Base-by-base conservation (phyloP, 2,797 vertebrate species). In the Betta splendens region DNA sequence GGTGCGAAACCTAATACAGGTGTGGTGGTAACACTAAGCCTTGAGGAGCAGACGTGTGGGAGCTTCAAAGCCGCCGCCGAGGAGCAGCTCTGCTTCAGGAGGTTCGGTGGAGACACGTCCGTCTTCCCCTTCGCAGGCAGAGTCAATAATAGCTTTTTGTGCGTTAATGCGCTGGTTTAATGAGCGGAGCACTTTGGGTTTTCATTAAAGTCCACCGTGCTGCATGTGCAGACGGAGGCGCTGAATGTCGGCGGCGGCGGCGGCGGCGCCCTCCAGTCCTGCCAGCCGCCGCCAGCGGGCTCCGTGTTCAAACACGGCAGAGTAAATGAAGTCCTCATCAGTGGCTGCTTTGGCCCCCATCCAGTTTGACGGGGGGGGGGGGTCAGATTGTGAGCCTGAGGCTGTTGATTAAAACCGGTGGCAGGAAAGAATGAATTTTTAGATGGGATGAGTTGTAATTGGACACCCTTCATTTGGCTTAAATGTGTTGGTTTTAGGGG, bases 1-100 rank as follows among this genome's bases (percentile, higher is more conserved):
- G 72, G 45, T 71, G 40, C 17, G 45, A 47, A 53, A 39, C 16
- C 23, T 60, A 17, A 58, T 32, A 40, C 16, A 36, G 43, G 25
- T 70, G 70, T 52, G 11, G 25, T 1, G 5, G 36, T 31, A 65
- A 35, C 3, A 31, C 31, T 29, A 13, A 58, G 20, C 47, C 58
- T 53, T 66, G 3, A 15, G 38, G 17, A 69, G 54, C 40, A 63
- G 63, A 71, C 13, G 11, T 29, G 33, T 60, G 32, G 39, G 38
- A 40, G 60, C 66, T 63, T 70, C 56, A 75, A 59, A 65, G 69
- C 25, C 40, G 54, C 43, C 61, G 60, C 52, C 58, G 35, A 57
- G 38, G 52, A 35, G 28, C 22, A 43, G 57, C 61, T 60, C 61
- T 59, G 13, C 28, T 51, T 48, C 51, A 54, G 20, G n/a, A n/a